Evolutionary conservation across 2,888 invertebrate species (phyloP), one percentile per base, ranked within the genome.

Genomic region (Acleris laterana): DNA sequence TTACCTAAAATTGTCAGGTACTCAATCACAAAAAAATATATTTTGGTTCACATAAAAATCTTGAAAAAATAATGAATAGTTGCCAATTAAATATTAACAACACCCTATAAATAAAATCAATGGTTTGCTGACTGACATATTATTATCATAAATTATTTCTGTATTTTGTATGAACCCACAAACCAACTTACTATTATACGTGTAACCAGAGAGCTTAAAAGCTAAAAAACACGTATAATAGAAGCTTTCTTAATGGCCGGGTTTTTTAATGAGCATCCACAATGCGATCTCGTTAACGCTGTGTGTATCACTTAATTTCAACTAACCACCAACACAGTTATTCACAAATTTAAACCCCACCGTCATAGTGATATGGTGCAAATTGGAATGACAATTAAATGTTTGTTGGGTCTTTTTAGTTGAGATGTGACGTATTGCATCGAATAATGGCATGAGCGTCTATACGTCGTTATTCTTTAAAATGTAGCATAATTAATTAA

Each of bases 281-380:
- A 64, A 64, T 64, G 59, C 59, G 25, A 5, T 48, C 64, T 64
- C 64, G 64, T 64, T 64, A 64, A 59, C 59, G 50, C 42, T n/a
- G n/a, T 52, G 13, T 49, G 22, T 52, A 50, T 38, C 3, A 38
- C 1, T 13, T 4, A 38, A 38, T 9, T 38, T 38, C 38, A 9
- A 32, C 32, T 13, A 38, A 38, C 38, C 38, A 13, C 38, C 38
- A 13, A 38, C 38, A 38, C 4, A 13, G 0, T 0, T 38, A 13
- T 11, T 4, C 0, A 38, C 38, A 38, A 38, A 4, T 38, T 38
- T 38, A 5, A 38, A 38, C 38, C 13, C 38, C 13, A 13, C 0
- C 1, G 1, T 3, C 38, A 38, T 4, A 13, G 4, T 4, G 1
- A 13, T 38, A 38, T 20, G 19, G 44, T 44, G 20, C 32, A 48